phyloP scores from a whole-genome alignment of 2,888 invertebrate species.

The Synanthedon tipuliformis region DNA sequence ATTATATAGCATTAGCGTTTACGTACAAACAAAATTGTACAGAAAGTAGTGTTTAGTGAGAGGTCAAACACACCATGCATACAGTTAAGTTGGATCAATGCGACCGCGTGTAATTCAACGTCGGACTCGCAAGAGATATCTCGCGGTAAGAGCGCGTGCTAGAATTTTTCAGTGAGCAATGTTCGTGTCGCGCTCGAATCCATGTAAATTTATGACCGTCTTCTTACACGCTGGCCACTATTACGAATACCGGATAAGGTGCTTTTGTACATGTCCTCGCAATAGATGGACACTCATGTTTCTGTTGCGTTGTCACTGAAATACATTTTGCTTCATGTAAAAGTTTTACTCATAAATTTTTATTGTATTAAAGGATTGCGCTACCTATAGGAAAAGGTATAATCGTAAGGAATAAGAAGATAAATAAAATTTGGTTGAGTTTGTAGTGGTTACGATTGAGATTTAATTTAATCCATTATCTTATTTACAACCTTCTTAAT shows the following conservation, averaged over 20 bases:
- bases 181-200: slow-evolving; percentile 53
- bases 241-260: slow-evolving; percentile 37
- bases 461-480: too few relatives aligned
- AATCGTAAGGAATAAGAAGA: too few relatives aligned
- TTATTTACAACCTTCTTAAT: too few relatives aligned
- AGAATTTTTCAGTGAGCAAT: slow-evolving; percentile 57
- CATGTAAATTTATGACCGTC: slow-evolving; percentile 58
- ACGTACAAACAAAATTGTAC: not conserved
- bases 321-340: not conserved
- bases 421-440: too few relatives aligned
- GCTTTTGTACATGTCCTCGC: slow-evolving; percentile 35
- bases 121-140: slow-evolving; percentile 13
- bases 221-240: slow-evolving; percentile 23
- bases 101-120: slow-evolving; percentile 8
- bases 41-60: not conserved
- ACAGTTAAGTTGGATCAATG: slow-evolving; percentile 5
- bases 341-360: not conserved
- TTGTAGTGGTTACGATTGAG: too few relatives aligned
- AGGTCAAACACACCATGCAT: slow-evolving; percentile 1
- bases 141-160: slow-evolving; percentile 31
- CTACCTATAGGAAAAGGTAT: too few relatives aligned
- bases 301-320: not conserved
- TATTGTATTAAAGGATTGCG: not conserved
- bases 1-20: too few relatives aligned
- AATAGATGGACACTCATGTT: slow-evolving; percentile 19